Base-by-base conservation (phyloP, 2,113 vertebrate genomes). In the Phrynosoma blainvillii region DNA sequence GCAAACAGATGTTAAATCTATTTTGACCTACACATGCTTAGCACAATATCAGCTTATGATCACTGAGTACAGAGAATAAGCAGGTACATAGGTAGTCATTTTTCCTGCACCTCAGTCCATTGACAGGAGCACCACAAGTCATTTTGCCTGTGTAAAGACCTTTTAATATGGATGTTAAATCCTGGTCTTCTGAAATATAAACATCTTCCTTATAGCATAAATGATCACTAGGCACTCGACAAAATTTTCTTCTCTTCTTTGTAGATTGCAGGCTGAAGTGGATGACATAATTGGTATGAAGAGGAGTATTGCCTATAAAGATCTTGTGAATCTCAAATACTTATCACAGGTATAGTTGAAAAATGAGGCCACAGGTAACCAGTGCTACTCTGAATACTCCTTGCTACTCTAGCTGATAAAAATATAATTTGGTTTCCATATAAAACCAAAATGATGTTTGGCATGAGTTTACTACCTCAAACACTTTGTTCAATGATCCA, bases 311-410 rank as follows among this genome's bases (percentile, higher is more conserved):
- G 96, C 93, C 88, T 97, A 96, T 80, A 98, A 99, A 11, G 98
- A 99, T 93, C 96, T 99, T 88, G 96, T 98, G 79, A 96, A 98
- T 47, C 94, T 99, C 81, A 91, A 95, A 85, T 99, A 99, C 89
- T 96, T 99, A 82, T 97, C 97, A 0, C 98, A 99, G 98, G 98
- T 99, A 95, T 30, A 85, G 36, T 56, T 71, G 65, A 79, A 56
- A 54, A 18, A 83, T 56, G 27, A 77, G 73, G 30, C 71, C 73
- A 89, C 82, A 79, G n/a, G 7, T 54, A 20, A 70, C 83, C 42
- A 47, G 47, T 47, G 59, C 59, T 27, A 21, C 68, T 30, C 68
- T 70, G 66, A 68, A 68, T 27, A 68, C 23, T 18, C 71, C 14
- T 1, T 74, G 13, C 71, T 20, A 20, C 16, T n/a, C 71, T 16